phyloP scores from a whole-genome alignment of 1,140 invertebrate genomes.

The Schlechtendalia chinensis region DNA sequence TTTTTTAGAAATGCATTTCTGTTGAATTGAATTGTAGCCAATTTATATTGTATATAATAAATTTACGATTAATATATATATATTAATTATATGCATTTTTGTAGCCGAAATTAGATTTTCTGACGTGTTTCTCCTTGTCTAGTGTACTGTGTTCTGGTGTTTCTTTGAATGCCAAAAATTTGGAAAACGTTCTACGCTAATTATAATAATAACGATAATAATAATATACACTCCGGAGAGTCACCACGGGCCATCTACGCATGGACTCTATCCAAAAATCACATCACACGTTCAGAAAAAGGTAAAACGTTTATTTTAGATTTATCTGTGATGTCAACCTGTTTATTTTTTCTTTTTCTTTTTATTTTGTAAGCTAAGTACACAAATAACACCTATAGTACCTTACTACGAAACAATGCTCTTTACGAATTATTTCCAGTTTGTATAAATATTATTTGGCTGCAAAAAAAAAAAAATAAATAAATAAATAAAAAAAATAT shows the following conservation, averaged over 20 bases:
- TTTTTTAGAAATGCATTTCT: too few relatives aligned
- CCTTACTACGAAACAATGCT: not conserved
- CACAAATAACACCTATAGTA: not conserved
- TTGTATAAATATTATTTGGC: not conserved
- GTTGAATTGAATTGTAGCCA: too few relatives aligned
- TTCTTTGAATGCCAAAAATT: slow-evolving; percentile 11
- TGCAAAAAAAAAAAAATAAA: not conserved
- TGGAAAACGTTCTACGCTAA: slow-evolving; percentile 28
- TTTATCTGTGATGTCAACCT: slow-evolving; percentile 29
- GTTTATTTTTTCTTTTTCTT: not conserved
- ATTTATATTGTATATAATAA: too few relatives aligned
- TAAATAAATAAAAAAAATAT: not conserved
- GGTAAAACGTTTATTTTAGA: slow-evolving; percentile 46
- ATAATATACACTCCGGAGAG: not conserved
- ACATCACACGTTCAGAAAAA: slow-evolving; percentile 4
- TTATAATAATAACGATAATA: slow-evolving; percentile 36
- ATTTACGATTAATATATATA: too few relatives aligned
- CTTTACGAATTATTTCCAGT: not conserved
- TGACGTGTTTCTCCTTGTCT: not conserved
- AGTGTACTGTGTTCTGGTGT: not conserved
- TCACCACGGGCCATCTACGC: not conserved
- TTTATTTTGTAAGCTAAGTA: not conserved
- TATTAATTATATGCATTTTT: too few relatives aligned
- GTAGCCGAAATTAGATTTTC: not conserved
- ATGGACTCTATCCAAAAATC: slow-evolving; percentile 27